phyloP scores from a whole-genome alignment of 2,797 vertebrate species.

The Apogon talboti region DNA sequence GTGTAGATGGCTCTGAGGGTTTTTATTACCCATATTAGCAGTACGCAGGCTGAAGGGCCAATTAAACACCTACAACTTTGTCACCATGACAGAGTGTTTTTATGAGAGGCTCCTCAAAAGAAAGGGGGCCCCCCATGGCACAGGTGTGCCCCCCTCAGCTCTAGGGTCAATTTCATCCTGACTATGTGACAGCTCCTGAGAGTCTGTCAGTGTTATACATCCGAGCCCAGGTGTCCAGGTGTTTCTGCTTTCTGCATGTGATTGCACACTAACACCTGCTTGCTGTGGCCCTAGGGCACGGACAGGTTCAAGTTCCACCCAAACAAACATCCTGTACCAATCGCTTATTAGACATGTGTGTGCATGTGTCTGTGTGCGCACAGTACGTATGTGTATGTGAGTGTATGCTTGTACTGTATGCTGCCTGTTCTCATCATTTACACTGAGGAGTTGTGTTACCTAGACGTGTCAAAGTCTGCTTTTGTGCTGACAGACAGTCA shows the following conservation, averaged over 20 bases:
- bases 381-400: constrained; percentile 12
- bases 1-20: constrained; percentile 58
- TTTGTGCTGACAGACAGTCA: constrained; percentile 64
- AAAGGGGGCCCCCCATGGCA: constrained; percentile 68
- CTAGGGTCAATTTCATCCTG: constrained; percentile 73
- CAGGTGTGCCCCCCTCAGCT: constrained; percentile 79
- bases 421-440: constrained; percentile 65
- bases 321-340: constrained; percentile 73
- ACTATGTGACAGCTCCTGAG: constrained; percentile 77
- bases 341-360: constrained; percentile 50
- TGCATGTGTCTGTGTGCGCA: constrained; percentile 6
- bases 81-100: constrained; percentile 62
- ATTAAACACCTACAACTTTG: constrained; percentile 73
- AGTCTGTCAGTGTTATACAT: constrained; percentile 62
- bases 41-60: constrained; percentile 63
- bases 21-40: constrained; percentile 61
- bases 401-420: constrained; percentile 51
- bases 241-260: constrained; percentile 59
- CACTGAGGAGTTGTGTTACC: constrained; percentile 74
- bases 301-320: constrained; percentile 80
- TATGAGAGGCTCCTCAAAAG: constrained; percentile 64
- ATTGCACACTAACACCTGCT: constrained; percentile 74
- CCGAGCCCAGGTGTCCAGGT: constrained; percentile 70
- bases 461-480: constrained; percentile 67
- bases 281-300: constrained; percentile 70